Percentiles rank a stretch among this genome's conserved stretches.
phyloP scores from a whole-genome alignment of 1,140 invertebrate genomes.

The Trichonephila inaurata region DNA sequence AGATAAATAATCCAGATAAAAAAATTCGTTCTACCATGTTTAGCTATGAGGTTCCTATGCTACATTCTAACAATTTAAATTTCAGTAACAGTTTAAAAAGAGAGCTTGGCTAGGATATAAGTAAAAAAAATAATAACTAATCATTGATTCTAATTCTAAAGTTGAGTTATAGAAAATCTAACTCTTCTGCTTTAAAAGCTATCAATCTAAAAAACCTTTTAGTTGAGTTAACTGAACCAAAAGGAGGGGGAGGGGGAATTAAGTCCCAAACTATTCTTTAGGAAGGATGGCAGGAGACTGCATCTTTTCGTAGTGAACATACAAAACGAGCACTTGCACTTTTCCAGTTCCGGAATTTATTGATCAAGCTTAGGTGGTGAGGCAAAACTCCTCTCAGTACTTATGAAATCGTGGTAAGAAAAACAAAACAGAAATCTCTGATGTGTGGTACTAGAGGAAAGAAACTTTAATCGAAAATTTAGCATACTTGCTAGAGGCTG shows the following conservation, averaged over 20 bases:
- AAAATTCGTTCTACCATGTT: no score
- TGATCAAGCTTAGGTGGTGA: background rate
- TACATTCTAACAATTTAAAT: no score
- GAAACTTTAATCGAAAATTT: slow-evolving; percentile 24
- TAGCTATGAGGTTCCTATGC: no score
- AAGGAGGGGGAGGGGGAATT: background rate
- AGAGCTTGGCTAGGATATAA: no score
- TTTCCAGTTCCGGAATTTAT: slow-evolving; percentile 30
- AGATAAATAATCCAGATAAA: no score
- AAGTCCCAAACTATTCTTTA: background rate
- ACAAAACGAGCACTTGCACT: background rate
- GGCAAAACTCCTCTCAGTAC: background rate
- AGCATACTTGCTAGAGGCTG: background rate
- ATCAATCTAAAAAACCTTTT: background rate
- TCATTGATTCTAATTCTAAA: no score
- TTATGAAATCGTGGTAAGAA: background rate
- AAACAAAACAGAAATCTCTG: background rate
- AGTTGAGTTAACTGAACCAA: background rate
- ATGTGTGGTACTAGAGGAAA: background rate
- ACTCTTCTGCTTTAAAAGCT: background rate
- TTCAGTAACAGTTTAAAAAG: no score
- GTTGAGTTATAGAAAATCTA: no score
- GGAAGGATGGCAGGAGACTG: background rate
- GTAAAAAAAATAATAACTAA: no score
- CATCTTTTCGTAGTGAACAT: slow-evolving; percentile 1